Conservation (phyloP, 2,797 vertebrate genomes). For the Cossypha caffra region DNA sequence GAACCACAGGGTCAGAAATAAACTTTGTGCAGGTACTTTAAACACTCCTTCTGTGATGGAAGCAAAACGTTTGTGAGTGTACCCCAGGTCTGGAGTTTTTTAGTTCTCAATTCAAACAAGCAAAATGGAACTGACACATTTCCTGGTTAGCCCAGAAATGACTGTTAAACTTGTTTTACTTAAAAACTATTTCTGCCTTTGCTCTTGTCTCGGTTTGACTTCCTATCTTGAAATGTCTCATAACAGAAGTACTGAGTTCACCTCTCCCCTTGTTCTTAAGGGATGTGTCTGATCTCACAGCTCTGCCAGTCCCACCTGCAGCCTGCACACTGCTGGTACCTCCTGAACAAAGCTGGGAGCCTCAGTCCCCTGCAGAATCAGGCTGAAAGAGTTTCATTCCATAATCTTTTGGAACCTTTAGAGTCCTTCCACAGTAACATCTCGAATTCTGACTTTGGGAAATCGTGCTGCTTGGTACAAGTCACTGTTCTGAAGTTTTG, state of each 20-base stretch:
- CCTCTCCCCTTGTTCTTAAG: neutral
- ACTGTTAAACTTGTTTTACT: neutral
- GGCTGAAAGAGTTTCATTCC: neutral
- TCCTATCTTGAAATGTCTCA: neutral
- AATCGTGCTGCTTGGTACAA: neutral
- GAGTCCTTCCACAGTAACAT: neutral
- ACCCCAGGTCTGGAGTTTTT: neutral
- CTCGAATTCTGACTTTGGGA: neutral
- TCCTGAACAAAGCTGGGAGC: neutral
- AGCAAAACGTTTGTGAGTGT: neutral
- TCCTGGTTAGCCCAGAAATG: neutral
- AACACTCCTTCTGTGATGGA: neutral
- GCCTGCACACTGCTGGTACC: neutral
- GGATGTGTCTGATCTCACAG: neutral
- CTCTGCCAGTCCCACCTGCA: neutral
- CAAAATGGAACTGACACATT: neutral
- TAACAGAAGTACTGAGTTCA: neutral
- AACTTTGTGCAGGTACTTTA: neutral
- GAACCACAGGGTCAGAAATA: neutral
- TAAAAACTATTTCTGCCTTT: neutral
- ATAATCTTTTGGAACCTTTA: neutral
- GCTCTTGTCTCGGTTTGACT: neutral
- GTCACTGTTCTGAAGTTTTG: neutral
- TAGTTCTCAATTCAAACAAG: neutral
- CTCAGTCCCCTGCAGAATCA: neutral